A percentile compares a stretch with the other conserved stretches of the same genome.
phyloP scores from a whole-genome alignment of 92 coral and sea anemone genomes.

The Bergia sp. region DNA sequence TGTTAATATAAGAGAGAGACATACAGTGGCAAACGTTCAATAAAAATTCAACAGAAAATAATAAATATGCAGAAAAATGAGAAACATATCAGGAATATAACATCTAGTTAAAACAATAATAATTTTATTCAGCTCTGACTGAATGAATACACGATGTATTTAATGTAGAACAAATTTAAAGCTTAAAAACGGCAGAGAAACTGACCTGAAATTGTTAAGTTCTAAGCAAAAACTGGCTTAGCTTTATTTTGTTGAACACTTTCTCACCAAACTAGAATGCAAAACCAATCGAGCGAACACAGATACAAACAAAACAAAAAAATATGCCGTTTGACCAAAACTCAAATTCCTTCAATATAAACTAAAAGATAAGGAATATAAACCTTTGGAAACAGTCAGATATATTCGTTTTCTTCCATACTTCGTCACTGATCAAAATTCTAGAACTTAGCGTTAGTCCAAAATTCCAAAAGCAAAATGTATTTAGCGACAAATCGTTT shows the following conservation, averaged over 20 bases:
- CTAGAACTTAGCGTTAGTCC: neutral
- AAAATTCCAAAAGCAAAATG: neutral
- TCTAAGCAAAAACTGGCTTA: neutral
- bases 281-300: neutral
- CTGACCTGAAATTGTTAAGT: neutral
- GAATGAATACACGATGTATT: neutral
- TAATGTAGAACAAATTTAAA: neutral
- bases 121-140: neutral
- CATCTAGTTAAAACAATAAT: neutral
- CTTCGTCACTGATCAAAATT: neutral
- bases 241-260: neutral
- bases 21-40: neutral
- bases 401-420: neutral
- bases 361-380: neutral
- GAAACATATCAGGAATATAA: neutral
- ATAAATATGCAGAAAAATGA: neutral
- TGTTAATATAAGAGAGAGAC: neutral
- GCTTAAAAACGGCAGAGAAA: neutral
- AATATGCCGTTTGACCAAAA: neutral
- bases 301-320: neutral
- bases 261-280: neutral
- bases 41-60: neutral
- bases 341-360: neutral
- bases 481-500: no score
- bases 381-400: neutral